Conservation (phyloP, 2,113 vertebrate genomes). For the Turdus rufiventris region DNA sequence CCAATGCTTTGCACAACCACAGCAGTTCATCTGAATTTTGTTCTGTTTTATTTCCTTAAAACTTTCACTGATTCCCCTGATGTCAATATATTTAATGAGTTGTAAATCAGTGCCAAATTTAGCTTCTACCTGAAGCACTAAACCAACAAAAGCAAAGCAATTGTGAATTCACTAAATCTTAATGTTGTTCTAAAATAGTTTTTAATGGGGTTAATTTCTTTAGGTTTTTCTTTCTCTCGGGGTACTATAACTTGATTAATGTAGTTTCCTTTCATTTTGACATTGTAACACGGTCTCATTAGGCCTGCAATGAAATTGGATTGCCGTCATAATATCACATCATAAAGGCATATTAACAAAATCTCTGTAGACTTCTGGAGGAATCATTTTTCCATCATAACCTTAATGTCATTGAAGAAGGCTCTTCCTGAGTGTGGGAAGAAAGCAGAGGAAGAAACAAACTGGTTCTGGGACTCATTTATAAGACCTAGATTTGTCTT, state of each 20-base stretch:
- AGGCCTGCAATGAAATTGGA: constrained; percentile 70
- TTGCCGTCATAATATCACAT: constrained; percentile 67
- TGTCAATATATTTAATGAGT: constrained; percentile 40
- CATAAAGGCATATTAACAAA: constrained; percentile 70
- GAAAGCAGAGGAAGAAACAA: neutral
- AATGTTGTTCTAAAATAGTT: constrained; percentile 63
- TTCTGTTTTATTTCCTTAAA: constrained; percentile 15
- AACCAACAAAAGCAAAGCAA: constrained; percentile 51
- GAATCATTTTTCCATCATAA: constrained; percentile 58
- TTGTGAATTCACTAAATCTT: constrained; percentile 55
- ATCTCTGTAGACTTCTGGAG: constrained; percentile 31
- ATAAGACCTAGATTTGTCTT: neutral
- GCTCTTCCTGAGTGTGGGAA: neutral
- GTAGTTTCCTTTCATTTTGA: constrained; percentile 65
- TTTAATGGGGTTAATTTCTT: constrained; percentile 61
- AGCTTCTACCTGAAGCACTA: constrained; percentile 44
- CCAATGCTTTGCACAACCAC: neutral
- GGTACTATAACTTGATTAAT: constrained; percentile 66
- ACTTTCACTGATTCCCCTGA: constrained; percentile 1
- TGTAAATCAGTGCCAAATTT: constrained; percentile 60
- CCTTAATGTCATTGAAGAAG: constrained; percentile 55
- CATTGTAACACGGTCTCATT: constrained; percentile 69
- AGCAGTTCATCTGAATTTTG: neutral
- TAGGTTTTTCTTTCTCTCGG: constrained; percentile 49
- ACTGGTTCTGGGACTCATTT: neutral